phyloP scores from a whole-genome alignment of 2,888 invertebrate genomes.

The Formica aserva region DNA sequence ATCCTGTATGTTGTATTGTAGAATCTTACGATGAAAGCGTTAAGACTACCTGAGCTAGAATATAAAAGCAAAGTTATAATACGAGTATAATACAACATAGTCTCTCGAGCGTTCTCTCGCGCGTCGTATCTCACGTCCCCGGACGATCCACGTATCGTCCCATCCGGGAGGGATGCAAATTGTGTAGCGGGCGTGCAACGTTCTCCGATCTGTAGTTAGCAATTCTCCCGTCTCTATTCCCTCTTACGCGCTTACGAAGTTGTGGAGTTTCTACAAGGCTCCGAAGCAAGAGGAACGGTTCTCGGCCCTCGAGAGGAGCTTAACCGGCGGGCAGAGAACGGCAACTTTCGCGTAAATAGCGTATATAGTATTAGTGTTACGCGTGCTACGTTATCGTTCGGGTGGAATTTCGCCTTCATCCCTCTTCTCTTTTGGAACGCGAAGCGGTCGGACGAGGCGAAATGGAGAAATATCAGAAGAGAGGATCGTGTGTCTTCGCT shows the following conservation, averaged over 20 bases:
- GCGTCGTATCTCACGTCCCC: slow-evolving; percentile 45
- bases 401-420: slow-evolving; percentile 12
- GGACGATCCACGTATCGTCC: slow-evolving; percentile 42
- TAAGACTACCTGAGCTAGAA: slow-evolving; percentile 31
- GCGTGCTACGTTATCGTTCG: slow-evolving; percentile 59
- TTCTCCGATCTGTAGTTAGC: slow-evolving; percentile 77
- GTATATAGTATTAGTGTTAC: slow-evolving; percentile 78
- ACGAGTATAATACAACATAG: slow-evolving; percentile 37
- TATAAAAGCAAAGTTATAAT: slow-evolving; percentile 50
- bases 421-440: neutral
- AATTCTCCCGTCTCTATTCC: slow-evolving; percentile 67
- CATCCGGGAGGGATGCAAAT: slow-evolving; percentile 64
- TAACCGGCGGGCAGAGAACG: slow-evolving; percentile 57
- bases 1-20: neutral
- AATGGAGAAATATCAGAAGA: slow-evolving; percentile 4
- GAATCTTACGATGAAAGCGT: neutral
- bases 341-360: slow-evolving; percentile 76
- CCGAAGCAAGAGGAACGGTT: slow-evolving; percentile 55
- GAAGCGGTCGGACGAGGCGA: neutral
- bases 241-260: slow-evolving; percentile 58
- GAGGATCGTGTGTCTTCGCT: neutral
- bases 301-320: slow-evolving; percentile 56
- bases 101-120: slow-evolving; percentile 24
- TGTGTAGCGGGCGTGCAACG: slow-evolving; percentile 65
- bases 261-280: slow-evolving; percentile 57